phyloP scores from a whole-genome alignment of 2,797 vertebrate genomes.

The Psittacula derbiana region DNA sequence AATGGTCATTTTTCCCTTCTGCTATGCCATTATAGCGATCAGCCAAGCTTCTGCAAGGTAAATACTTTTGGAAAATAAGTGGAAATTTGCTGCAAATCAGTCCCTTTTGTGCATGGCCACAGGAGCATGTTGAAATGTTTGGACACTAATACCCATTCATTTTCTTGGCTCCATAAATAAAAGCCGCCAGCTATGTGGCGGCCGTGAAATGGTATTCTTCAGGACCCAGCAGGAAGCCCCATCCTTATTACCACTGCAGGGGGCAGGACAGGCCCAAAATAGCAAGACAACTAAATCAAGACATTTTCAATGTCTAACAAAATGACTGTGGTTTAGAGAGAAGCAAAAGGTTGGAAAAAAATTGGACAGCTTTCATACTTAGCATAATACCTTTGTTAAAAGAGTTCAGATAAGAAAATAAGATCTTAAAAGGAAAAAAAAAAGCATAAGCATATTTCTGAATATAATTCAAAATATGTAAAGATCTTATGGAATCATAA shows the following conservation, averaged over 20 bases:
- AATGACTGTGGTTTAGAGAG: constrained; percentile 91
- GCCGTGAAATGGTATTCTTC: constrained; percentile 99
- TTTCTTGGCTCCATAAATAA: constrained; percentile 99
- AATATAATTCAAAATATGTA: constrained; percentile 68
- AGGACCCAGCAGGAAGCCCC: constrained; percentile 96
- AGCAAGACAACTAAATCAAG: constrained; percentile 99
- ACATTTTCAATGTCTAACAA: constrained; percentile 99
- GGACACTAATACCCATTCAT: constrained; percentile 99
- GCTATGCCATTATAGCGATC: constrained; percentile 80
- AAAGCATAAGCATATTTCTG: constrained; percentile 67
- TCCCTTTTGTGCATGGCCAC: constrained; percentile 98
- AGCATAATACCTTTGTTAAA: constrained; percentile 81
- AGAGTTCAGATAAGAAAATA: constrained; percentile 75
- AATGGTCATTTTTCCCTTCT: constrained; percentile 77
- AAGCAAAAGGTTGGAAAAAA: constrained; percentile 85
- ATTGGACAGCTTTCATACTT: constrained; percentile 79
- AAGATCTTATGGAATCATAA: constrained; percentile 65
- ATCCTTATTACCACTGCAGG: constrained; percentile 99
- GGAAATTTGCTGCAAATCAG: constrained; percentile 99
- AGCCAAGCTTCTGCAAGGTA: constrained; percentile 84
- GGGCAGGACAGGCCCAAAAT: constrained; percentile 94
- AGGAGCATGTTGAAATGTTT: constrained; percentile 99
- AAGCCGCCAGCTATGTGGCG: constrained; percentile 97
- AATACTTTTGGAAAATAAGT: constrained; percentile 99
- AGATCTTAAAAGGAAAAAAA: constrained; percentile 56